Conservation (phyloP, 2,113 vertebrate genomes). For the Uria lomvia region DNA sequence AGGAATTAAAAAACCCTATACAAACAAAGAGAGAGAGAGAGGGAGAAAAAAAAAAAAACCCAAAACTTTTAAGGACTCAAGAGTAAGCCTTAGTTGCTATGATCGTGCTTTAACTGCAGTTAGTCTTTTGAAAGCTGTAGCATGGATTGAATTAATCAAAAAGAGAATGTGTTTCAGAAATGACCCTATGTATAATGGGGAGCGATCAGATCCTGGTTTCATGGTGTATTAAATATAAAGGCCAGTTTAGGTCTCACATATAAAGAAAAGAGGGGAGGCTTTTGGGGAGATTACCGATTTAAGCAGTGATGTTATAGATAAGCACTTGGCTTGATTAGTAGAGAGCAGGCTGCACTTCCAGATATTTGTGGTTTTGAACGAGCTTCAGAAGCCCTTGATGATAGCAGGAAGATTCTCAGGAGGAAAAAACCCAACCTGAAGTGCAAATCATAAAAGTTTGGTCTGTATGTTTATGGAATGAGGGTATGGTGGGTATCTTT, state of each 20-base stretch:
- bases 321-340: background rate
- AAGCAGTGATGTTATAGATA: conserved; percentile 13
- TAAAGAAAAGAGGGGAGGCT: background rate
- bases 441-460: background rate
- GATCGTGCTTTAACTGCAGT: background rate
- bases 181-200: background rate
- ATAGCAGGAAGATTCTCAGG: background rate
- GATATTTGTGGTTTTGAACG: background rate
- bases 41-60: fast-evolving
- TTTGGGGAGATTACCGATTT: background rate
- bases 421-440: background rate
- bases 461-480: background rate
- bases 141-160: background rate
- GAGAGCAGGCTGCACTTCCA: background rate
- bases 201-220: conserved; percentile 19
- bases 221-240: conserved; percentile 24
- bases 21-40: background rate
- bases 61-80: background rate
- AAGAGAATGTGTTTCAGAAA: conserved; percentile 22
- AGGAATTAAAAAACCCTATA: background rate
- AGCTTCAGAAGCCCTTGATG: background rate
- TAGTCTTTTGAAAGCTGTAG: background rate
- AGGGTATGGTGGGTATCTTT: background rate
- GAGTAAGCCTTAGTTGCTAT: background rate
- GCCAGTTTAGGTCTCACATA: conserved; percentile 9